A percentile compares a stretch with the other conserved stretches of the same genome.
Evolutionary conservation across 2,113 vertebrate species (phyloP).

Genomic region (Sula dactylatra): DNA sequence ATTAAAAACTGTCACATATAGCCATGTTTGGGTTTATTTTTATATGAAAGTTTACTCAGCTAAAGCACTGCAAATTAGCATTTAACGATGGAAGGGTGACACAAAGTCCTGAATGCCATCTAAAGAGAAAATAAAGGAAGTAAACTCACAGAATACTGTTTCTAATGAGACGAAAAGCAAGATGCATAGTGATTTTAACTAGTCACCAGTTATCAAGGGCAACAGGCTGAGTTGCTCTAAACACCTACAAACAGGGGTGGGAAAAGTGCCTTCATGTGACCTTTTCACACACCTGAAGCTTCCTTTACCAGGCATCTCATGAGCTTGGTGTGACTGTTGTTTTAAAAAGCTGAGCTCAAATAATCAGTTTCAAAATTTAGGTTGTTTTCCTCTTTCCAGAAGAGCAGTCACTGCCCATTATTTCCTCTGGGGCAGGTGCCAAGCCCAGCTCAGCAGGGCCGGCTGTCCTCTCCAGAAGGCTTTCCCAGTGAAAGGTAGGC

Average conservation of each 20-base stretch:
- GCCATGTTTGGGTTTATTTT: constrained; percentile 57
- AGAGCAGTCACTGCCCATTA: neutral
- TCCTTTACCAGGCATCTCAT: neutral
- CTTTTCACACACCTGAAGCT: neutral
- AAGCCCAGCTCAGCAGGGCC: neutral
- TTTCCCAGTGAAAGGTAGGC: neutral
- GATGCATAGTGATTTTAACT: neutral
- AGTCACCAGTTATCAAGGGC: neutral
- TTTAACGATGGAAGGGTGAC: constrained; percentile 47
- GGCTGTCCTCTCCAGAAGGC: neutral
- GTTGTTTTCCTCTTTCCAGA: neutral
- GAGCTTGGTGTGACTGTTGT: neutral
- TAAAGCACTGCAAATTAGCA: constrained; percentile 44
- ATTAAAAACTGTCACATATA: constrained; percentile 44
- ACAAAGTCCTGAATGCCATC: constrained; percentile 35
- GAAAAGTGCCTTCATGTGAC: neutral
- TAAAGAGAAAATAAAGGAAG: constrained; percentile 51
- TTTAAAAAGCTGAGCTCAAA: neutral
- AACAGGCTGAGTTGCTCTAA: neutral
- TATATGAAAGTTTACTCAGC: constrained; percentile 43
- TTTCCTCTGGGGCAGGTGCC: neutral
- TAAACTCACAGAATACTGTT: constrained; percentile 24
- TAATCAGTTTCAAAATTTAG: neutral
- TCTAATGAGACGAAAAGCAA: neutral
- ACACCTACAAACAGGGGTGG: neutral